These are phyloP conservation scores for Magallana gigas DNA, from an alignment of 1,140 invertebrate genomes.

Conservation along the genomic window DNA sequence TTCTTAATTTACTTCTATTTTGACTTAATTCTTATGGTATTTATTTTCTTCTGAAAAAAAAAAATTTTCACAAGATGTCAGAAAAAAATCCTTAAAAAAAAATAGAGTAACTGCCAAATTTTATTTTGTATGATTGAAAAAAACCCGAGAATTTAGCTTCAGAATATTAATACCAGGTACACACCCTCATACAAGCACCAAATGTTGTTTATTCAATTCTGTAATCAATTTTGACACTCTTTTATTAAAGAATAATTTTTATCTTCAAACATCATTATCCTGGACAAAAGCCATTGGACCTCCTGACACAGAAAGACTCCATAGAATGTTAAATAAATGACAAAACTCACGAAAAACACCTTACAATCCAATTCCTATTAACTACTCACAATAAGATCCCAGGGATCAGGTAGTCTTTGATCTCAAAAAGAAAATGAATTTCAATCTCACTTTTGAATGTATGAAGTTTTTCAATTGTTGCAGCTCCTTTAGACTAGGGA, in stretches of 20 bases:
- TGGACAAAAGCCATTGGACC: background rate
- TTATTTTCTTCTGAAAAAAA: background rate
- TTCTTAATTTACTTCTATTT: background rate
- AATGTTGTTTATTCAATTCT: conserved; percentile 16
- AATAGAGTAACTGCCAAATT: background rate
- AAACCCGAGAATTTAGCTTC: background rate
- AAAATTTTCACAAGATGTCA: background rate
- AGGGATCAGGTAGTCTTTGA: background rate
- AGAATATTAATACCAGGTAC: background rate
- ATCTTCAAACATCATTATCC: background rate
- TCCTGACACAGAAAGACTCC: background rate
- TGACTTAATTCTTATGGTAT: background rate
- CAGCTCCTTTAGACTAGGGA: background rate
- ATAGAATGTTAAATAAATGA: background rate
- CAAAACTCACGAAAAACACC: conserved; percentile 9
- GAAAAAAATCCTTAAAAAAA: background rate
- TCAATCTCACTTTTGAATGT: conserved; percentile 8
- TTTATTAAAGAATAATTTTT: conserved; percentile 1
- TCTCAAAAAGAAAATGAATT: conserved; percentile 9
- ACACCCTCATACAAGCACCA: background rate
- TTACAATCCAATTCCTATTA: conserved; percentile 10
- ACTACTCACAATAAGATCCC: conserved; percentile 13
- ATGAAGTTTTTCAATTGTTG: conserved; percentile 14
- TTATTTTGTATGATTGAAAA: background rate
- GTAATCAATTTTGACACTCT: conserved; percentile 17